Evolutionary conservation across 2,888 invertebrate species (phyloP).

Genomic region (Phytoseiulus persimilis): DNA sequence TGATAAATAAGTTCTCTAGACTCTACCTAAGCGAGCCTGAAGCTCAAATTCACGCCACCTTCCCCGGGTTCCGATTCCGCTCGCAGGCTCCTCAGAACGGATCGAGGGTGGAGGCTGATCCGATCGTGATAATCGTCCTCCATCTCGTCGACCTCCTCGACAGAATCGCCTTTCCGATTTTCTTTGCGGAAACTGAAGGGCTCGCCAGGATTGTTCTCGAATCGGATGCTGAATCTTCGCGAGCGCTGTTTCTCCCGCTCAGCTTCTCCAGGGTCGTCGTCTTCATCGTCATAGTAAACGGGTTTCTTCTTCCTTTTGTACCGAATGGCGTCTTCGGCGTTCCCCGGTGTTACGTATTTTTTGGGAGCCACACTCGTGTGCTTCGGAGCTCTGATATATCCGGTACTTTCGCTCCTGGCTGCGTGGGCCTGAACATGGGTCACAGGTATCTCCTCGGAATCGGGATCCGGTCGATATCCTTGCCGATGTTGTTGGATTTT

Average conservation of each 20-base stretch:
- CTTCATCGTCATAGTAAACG: neutral
- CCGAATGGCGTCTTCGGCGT: neutral
- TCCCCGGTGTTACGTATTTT: neutral
- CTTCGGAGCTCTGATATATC: neutral
- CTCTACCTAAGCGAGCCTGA: neutral
- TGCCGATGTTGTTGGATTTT: neutral
- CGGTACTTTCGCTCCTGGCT: neutral
- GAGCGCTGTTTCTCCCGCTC: neutral
- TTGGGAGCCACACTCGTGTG: neutral
- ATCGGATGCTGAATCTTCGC: neutral
- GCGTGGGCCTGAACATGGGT: neutral
- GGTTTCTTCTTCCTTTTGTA: neutral
- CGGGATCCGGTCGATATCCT: neutral
- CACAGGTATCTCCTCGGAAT: neutral
- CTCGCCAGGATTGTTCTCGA: neutral
- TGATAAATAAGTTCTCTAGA: neutral
- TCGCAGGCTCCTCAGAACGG: neutral
- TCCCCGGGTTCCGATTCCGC: neutral
- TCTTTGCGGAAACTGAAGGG: neutral
- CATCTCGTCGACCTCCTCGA: neutral
- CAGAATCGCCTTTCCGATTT: neutral
- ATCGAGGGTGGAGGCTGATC: neutral
- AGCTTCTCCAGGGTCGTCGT: neutral
- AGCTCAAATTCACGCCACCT: neutral
- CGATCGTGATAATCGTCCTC: neutral